Percentiles rank a stretch among this genome's conserved stretches.
Conservation (phyloP, 2,113 vertebrate genomes). For the Eretmochelys imbricata region DNA sequence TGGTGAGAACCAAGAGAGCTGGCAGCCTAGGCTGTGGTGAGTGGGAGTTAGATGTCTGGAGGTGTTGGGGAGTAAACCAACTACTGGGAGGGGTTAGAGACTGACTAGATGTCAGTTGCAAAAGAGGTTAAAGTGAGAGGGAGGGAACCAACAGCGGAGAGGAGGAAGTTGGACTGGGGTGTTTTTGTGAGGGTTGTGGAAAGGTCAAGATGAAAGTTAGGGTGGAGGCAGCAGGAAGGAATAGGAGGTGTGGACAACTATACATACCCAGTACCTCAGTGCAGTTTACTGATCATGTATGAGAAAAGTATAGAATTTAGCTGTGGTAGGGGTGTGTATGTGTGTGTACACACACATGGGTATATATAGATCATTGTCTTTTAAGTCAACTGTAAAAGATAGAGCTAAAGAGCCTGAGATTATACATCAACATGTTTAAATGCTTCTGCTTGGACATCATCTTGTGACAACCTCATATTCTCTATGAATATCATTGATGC, state of each 20-base stretch:
- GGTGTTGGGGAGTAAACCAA: neutral
- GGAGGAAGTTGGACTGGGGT: neutral
- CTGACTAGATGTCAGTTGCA: neutral
- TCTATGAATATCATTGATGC: neutral
- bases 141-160: neutral
- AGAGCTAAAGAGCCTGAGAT: neutral
- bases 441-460: neutral
- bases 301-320: neutral
- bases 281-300: neutral
- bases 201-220: neutral
- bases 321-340: neutral
- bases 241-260: neutral
- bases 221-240: neutral
- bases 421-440: neutral
- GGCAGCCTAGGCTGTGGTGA: neutral
- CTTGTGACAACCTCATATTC: neutral
- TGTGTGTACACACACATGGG: neutral
- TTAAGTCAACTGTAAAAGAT: neutral
- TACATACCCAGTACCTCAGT: neutral
- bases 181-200: neutral
- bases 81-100: neutral
- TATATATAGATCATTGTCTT: neutral
- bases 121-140: neutral
- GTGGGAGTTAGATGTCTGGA: neutral
- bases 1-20: neutral